A percentile compares a stretch with the other conserved stretches of the same genome.
Conservation (phyloP, 2,797 vertebrate species). For the Distichodus sexfasciatus region DNA sequence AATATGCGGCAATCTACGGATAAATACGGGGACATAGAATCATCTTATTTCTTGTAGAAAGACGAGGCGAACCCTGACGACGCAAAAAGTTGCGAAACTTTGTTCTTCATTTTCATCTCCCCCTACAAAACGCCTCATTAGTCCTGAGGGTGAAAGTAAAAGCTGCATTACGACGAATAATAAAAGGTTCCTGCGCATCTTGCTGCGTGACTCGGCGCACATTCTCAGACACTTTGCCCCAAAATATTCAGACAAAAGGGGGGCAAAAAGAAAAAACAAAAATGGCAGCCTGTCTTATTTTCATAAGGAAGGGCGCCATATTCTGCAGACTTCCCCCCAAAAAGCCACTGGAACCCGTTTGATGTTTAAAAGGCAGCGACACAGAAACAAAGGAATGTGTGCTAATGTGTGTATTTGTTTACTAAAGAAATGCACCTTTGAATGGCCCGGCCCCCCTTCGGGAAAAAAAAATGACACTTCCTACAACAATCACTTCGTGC, state of each 20-base stretch:
- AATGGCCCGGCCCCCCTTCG: conserved; percentile 87
- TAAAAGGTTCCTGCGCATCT: background rate
- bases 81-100: conserved; percentile 18
- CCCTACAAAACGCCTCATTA: no score
- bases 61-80: no score
- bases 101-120: no score
- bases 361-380: no score
- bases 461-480: conserved; percentile 85
- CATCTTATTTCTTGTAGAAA: no score
- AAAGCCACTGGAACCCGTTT: conserved; percentile 60
- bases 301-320: conserved; percentile 96
- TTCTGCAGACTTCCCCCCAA: conserved; percentile 92
- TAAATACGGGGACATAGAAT: no score
- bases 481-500: conserved; percentile 81
- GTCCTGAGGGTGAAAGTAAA: no score
- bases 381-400: no score
- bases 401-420: conserved; percentile 78
- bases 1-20: no score
- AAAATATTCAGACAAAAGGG: conserved; percentile 96
- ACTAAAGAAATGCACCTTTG: conserved; percentile 84
- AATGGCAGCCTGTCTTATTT: conserved; percentile 97
- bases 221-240: conserved; percentile 87
- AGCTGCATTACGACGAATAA: no score
- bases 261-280: conserved; percentile 82
- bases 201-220: conserved; percentile 51